Percentiles rank a stretch among this genome's conserved stretches.
These are phyloP conservation scores for Amblyornis subalaris DNA, from an alignment of 2,113 vertebrate species.

Conservation along the genomic window DNA sequence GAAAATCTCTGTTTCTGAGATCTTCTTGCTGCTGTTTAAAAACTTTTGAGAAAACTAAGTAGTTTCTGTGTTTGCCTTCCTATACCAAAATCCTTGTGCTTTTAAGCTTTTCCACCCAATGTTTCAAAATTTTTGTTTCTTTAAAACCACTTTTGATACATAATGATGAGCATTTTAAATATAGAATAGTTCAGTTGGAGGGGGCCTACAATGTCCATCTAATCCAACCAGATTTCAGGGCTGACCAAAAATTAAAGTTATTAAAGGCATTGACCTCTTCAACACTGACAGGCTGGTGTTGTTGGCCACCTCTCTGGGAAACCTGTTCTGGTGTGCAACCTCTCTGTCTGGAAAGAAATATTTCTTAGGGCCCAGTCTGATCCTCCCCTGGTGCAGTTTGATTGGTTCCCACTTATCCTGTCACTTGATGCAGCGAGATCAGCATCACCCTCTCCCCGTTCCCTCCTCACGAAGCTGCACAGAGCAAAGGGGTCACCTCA, in stretches of 20 bases:
- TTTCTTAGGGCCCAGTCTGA: not conserved
- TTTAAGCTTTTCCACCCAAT: not conserved
- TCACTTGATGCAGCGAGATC: not conserved
- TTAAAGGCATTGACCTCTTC: not conserved
- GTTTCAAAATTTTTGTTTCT: not conserved
- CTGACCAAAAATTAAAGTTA: not conserved
- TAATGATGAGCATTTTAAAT: not conserved
- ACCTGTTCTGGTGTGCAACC: not conserved
- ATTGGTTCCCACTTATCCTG: rapidly evolving
- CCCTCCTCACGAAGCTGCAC: not conserved
- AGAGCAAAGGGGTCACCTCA: not conserved
- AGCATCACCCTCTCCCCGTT: not conserved
- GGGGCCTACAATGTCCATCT: not conserved
- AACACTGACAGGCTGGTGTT: not conserved
- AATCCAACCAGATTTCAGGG: not conserved
- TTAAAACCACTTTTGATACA: not conserved
- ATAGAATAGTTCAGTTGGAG: not conserved
- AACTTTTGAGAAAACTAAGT: not conserved
- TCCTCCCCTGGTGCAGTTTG: rapidly evolving
- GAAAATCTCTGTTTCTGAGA: not conserved
- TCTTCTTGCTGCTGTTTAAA: not conserved
- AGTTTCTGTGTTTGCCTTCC: not conserved
- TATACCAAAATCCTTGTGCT: not conserved
- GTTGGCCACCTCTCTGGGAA: rapidly evolving
- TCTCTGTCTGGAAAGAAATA: not conserved